A percentile compares a stretch with the other conserved stretches of the same genome.
Evolutionary conservation across 2,888 invertebrate genomes (phyloP).

Genomic region (Drosophila siamana): DNA sequence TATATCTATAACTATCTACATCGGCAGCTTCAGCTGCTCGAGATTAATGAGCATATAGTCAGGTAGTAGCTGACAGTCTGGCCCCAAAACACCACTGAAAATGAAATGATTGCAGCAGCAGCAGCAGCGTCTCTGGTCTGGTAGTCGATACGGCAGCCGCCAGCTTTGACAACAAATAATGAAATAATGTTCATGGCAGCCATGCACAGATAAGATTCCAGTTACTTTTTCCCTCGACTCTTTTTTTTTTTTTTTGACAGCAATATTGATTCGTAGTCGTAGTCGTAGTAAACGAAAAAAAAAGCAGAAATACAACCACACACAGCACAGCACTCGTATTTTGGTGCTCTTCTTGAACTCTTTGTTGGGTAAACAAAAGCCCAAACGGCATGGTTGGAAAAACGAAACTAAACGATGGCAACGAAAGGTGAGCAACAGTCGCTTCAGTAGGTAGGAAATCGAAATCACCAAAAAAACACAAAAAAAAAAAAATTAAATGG

Average conservation of each 20-base stretch:
- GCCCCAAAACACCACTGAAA: constrained; percentile 43
- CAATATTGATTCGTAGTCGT: constrained; percentile 72
- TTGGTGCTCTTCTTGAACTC: constrained; percentile 40
- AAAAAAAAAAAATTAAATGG: too few relatives aligned
- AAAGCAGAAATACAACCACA: constrained; percentile 34
- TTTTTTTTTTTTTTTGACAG: constrained; percentile 67
- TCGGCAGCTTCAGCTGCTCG: constrained; percentile 47
- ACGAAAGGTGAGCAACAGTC: constrained; percentile 63
- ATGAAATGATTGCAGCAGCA: constrained; percentile 15
- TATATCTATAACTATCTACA: constrained; percentile 38
- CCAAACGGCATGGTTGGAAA: constrained; percentile 44
- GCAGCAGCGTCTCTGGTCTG: constrained; percentile 39
- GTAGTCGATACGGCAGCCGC: constrained; percentile 71
- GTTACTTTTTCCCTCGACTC: constrained; percentile 25
- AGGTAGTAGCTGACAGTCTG: constrained; percentile 40
- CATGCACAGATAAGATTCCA: constrained; percentile 71
- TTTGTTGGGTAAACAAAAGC: constrained; percentile 77
- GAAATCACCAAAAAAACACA: constrained; percentile 55
- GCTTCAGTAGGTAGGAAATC: constrained; percentile 53
- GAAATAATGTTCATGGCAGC: constrained; percentile 76
- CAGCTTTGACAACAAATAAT: constrained; percentile 79
- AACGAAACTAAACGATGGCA: constrained; percentile 47
- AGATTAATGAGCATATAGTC: constrained; percentile 55
- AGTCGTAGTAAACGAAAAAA: constrained; percentile 1
- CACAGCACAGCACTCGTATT: constrained; percentile 4